phyloP scores from a whole-genome alignment of 2,888 invertebrate genomes.

The Tenthredo amoena region DNA sequence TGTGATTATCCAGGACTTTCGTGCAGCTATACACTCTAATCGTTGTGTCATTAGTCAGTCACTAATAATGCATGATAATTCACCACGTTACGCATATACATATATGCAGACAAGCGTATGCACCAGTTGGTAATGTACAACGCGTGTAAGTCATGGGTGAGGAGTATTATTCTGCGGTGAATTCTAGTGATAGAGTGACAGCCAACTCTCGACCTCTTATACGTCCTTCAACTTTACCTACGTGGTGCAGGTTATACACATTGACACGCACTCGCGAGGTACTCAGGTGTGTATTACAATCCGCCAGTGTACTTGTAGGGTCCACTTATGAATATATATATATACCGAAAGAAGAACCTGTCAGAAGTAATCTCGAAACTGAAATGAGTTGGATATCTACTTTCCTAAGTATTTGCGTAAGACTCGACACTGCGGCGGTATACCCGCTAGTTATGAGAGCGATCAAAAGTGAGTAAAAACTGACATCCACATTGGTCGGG shows the following conservation, averaged over 20 bases:
- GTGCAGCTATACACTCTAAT: neutral
- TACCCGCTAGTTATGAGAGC: neutral
- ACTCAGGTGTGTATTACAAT: constrained; percentile 43
- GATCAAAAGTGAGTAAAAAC: constrained; percentile 12
- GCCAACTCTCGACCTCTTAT: constrained; percentile 44
- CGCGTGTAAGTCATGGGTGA: constrained; percentile 11
- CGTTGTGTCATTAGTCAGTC: neutral
- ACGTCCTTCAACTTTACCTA: constrained; percentile 41
- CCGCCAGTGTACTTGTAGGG: neutral
- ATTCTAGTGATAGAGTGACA: constrained; percentile 51
- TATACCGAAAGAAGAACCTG: constrained; percentile 32
- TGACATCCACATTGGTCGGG: neutral
- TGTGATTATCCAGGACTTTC: neutral
- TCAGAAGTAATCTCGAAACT: constrained; percentile 2
- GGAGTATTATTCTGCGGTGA: constrained; percentile 43
- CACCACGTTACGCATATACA: neutral
- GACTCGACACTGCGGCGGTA: neutral
- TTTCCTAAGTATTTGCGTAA: constrained; percentile 9
- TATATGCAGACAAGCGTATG: neutral
- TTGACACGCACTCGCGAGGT: constrained; percentile 3
- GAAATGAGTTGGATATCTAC: constrained; percentile 27
- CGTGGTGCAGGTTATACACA: neutral
- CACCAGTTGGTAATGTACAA: neutral
- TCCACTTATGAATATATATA: constrained; percentile 21
- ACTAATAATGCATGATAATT: neutral